Conservation (phyloP, 2,113 vertebrate species). For the Varanus komodoensis region DNA sequence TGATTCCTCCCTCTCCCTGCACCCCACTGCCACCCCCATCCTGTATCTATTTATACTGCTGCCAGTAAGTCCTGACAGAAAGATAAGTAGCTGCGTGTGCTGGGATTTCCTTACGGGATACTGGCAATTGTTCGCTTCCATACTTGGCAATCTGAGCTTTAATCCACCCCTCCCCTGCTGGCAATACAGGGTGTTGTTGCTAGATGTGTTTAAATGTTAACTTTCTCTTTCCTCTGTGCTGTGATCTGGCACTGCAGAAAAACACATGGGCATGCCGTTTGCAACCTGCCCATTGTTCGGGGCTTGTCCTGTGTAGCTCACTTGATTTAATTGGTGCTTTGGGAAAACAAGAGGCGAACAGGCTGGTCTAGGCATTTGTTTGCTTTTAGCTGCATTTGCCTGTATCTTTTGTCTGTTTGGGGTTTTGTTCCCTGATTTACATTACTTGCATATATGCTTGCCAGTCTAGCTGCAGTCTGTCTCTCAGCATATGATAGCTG, state of each 20-base stretch:
- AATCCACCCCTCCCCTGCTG: neutral
- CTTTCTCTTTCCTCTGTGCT: neutral
- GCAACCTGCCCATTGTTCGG: neutral
- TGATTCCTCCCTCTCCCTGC: neutral
- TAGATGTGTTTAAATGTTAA: neutral
- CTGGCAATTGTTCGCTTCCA: neutral
- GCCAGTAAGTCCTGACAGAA: neutral
- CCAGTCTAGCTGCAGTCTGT: neutral
- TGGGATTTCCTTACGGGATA: neutral
- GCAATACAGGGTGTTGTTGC: neutral
- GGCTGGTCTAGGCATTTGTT: slow-evolving; percentile 2
- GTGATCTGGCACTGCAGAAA: slow-evolving; percentile 7
- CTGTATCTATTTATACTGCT: neutral
- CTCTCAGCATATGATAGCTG: neutral
- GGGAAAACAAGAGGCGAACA: slow-evolving; percentile 11
- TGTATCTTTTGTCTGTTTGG: neutral
- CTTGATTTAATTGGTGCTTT: slow-evolving; percentile 4
- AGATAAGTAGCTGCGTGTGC: neutral
- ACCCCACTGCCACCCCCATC: too few relatives aligned
- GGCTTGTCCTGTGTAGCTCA: neutral
- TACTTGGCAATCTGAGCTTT: neutral
- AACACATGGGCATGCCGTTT: neutral
- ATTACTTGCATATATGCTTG: neutral
- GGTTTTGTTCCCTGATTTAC: slow-evolving; percentile 23
- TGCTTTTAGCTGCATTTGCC: rapidly evolving